Evolutionary conservation across 1,140 invertebrate genomes (phyloP).

Genomic region (Drosophila mojavensis): DNA sequence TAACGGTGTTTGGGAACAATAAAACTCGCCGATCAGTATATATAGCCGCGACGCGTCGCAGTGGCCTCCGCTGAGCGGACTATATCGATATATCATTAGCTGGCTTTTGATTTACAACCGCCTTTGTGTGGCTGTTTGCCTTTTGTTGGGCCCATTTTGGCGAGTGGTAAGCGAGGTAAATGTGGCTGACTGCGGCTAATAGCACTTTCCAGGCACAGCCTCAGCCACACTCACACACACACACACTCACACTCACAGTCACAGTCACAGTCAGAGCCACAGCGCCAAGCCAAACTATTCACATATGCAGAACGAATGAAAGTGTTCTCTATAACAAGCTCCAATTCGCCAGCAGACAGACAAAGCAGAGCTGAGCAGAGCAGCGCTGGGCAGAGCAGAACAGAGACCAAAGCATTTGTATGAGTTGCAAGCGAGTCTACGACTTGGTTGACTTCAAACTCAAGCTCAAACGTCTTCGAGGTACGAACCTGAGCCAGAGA

Average conservation of each 20-base stretch:
- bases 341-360: conserved; percentile 39
- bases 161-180: conserved; percentile 33
- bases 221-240: neutral
- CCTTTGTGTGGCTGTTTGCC: conserved; percentile 57
- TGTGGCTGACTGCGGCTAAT: conserved; percentile 40
- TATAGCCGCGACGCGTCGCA: conserved; percentile 34
- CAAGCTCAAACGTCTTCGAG: conserved; percentile 61
- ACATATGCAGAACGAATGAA: conserved; percentile 75
- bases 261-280: no score
- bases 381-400: neutral
- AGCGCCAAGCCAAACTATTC: conserved; percentile 23
- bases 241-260: no score
- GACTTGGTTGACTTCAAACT: conserved; percentile 50
- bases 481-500: conserved; percentile 20
- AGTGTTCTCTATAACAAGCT: conserved; percentile 62
- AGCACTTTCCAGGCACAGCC: conserved; percentile 63
- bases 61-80: conserved; percentile 26
- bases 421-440: conserved; percentile 40
- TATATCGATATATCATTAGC: conserved; percentile 80
- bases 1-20: conserved; percentile 65
- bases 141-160: conserved; percentile 59
- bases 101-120: conserved; percentile 76
- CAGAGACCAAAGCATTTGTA: conserved; percentile 39
- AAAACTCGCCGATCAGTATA: conserved; percentile 59
- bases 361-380: conserved; percentile 1